A percentile compares a stretch with the other conserved stretches of the same genome.
phyloP scores from a whole-genome alignment of 2,113 vertebrate genomes.

The Pelobates fuscus region DNA sequence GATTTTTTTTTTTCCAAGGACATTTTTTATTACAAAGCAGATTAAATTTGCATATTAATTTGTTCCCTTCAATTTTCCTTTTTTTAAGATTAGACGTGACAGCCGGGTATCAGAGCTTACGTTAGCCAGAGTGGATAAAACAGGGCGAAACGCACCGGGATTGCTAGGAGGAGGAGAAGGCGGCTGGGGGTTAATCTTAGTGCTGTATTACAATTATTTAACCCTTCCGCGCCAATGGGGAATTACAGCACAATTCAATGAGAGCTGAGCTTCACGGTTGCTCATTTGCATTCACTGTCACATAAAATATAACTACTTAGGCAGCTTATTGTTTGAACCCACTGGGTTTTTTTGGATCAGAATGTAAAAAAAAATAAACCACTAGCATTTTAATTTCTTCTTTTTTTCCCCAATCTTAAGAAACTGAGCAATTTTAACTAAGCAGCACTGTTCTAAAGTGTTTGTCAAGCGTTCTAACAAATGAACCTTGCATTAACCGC shows the following conservation, averaged over 20 bases:
- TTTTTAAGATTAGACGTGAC: conserved; percentile 99
- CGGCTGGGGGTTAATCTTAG: conserved; percentile 17
- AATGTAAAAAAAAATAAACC: no score
- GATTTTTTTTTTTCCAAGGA: conserved; percentile 86
- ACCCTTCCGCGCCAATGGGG: conserved; percentile 6
- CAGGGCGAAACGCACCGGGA: conserved; percentile 91
- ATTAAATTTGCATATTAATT: conserved; percentile 99
- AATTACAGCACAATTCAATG: neutral
- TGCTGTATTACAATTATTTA: conserved; percentile 12
- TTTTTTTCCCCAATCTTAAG: no score
- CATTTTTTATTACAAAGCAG: conserved; percentile 99
- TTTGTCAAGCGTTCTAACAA: no score
- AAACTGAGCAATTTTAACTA: no score
- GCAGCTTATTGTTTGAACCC: no score
- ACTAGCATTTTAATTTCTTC: no score
- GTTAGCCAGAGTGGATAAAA: conserved; percentile 96
- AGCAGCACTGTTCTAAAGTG: no score
- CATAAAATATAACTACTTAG: no score
- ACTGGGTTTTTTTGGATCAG: no score
- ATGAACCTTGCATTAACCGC: no score
- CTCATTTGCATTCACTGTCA: no score
- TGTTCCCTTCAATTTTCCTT: conserved; percentile 93
- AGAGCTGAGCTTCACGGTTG: no score
- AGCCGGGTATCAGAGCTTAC: conserved; percentile 96
- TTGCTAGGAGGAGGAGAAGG: conserved; percentile 24